phyloP scores from a whole-genome alignment of 2,888 invertebrate genomes.

The Agapostemon virescens region DNA sequence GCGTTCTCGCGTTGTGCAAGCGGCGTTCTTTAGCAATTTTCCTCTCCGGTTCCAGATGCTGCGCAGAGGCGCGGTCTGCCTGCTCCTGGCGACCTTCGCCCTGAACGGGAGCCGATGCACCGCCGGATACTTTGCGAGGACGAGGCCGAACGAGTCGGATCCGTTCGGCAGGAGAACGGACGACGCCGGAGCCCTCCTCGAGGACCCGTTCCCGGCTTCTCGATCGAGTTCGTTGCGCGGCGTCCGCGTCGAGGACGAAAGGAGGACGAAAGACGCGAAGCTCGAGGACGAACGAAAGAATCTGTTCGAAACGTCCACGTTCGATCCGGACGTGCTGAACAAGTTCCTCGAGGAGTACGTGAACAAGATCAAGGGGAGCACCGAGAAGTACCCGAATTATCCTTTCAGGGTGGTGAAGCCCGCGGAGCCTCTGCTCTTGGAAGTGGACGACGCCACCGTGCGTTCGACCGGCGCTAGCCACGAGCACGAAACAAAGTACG shows the following conservation, averaged over 20 bases:
- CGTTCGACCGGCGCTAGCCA: slow-evolving; percentile 3
- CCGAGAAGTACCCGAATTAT: slow-evolving; percentile 69
- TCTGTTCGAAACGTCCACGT: slow-evolving; percentile 77
- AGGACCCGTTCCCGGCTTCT: slow-evolving; percentile 69
- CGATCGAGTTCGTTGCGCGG: slow-evolving; percentile 78
- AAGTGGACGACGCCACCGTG: slow-evolving; percentile 55
- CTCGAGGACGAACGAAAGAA: slow-evolving; percentile 68
- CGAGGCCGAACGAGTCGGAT: slow-evolving; percentile 65
- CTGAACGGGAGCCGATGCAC: slow-evolving; percentile 45
- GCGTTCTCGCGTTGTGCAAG: too few relatives aligned
- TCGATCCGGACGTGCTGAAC: slow-evolving; percentile 83
- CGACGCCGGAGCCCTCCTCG: slow-evolving; percentile 51
- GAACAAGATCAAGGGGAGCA: slow-evolving; percentile 81
- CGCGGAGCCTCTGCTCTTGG: slow-evolving; percentile 58
- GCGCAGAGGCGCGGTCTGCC: slow-evolving; percentile 64
- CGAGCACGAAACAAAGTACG: slow-evolving; percentile 34
- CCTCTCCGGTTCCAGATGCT: slow-evolving; percentile 71
- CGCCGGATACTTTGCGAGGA: slow-evolving; percentile 69
- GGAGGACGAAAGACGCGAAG: slow-evolving; percentile 66
- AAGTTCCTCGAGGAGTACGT: slow-evolving; percentile 84
- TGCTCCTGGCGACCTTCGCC: slow-evolving; percentile 66
- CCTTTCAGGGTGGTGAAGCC: slow-evolving; percentile 68
- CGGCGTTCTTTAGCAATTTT: background rate
- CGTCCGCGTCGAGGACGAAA: slow-evolving; percentile 71
- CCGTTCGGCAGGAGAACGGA: slow-evolving; percentile 63